These are phyloP conservation scores for Bombyx huttoni DNA, from an alignment of 2,888 invertebrate species.

Conservation along the genomic window DNA sequence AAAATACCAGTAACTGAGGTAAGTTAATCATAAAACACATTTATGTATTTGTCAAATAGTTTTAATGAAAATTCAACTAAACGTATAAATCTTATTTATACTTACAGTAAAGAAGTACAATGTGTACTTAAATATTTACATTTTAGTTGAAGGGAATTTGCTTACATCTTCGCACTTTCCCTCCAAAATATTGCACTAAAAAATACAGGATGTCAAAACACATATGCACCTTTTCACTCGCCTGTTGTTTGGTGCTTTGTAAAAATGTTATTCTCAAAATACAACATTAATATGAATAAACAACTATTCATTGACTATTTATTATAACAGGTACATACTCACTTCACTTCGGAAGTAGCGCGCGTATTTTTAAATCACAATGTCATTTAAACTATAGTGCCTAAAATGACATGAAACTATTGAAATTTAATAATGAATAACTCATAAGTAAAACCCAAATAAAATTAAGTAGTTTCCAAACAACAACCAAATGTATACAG, in stretches of 20 bases:
- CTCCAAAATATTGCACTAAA: slow-evolving; percentile 62
- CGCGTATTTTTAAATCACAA: not conserved
- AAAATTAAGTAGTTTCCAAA: not conserved
- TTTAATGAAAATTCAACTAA: slow-evolving; percentile 73
- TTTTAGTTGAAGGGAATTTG: slow-evolving; percentile 29
- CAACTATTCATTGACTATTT: not conserved
- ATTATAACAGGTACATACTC: not conserved
- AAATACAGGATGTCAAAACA: slow-evolving; percentile 38
- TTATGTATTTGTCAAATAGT: slow-evolving; percentile 31
- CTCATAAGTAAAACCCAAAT: no score
- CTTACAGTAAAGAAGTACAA: slow-evolving; percentile 65
- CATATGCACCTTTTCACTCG: slow-evolving; percentile 20
- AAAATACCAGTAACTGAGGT: no score
- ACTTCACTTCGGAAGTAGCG: not conserved
- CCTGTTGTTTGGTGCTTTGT: slow-evolving; percentile 19
- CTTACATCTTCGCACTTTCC: slow-evolving; percentile 20
- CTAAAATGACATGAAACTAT: not conserved
- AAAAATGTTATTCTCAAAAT: slow-evolving; percentile 5
- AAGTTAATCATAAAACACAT: slow-evolving; percentile 19
- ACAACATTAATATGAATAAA: not conserved
- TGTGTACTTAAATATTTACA: slow-evolving; percentile 55
- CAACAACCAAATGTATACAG: slow-evolving; percentile 1
- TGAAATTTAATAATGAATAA: no score
- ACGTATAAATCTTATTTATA: slow-evolving; percentile 73
- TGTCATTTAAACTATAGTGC: not conserved